Evolutionary conservation across 1,140 invertebrate genomes (phyloP).

Genomic region (Ptiloglossa arizonensis): DNA sequence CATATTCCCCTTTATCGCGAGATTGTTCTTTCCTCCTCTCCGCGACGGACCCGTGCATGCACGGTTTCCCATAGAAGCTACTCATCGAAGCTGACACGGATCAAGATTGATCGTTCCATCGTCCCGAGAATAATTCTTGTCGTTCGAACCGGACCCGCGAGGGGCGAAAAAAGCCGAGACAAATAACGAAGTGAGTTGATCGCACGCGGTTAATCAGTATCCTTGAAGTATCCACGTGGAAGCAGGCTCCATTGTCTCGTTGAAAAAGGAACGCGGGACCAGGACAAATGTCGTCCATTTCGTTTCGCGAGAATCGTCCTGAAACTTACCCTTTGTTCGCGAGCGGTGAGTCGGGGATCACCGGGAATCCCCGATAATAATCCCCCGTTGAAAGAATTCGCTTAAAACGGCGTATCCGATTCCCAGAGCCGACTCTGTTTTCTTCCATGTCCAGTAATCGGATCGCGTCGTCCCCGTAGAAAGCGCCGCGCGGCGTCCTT

Average conservation of each 20-base stretch:
- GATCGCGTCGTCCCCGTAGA: conserved; percentile 17
- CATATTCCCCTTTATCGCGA: too few relatives aligned
- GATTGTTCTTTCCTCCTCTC: background rate
- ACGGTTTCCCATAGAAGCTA: too few relatives aligned
- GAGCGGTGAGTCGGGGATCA: background rate
- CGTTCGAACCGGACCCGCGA: background rate
- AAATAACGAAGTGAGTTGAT: background rate
- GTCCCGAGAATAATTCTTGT: background rate
- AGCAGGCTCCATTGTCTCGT: background rate
- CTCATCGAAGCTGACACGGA: background rate
- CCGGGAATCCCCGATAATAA: conserved; percentile 16
- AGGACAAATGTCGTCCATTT: conserved; percentile 10
- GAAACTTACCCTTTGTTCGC: conserved; percentile 41
- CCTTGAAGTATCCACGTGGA: conserved; percentile 18
- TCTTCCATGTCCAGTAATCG: conserved; percentile 13
- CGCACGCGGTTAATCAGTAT: background rate
- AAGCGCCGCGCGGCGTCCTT: conserved; percentile 36
- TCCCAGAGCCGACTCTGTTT: background rate
- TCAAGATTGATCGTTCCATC: background rate
- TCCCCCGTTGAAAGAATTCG: conserved; percentile 13
- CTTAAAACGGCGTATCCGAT: conserved; percentile 5
- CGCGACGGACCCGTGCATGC: too few relatives aligned
- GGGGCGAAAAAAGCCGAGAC: background rate
- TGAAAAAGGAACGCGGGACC: background rate
- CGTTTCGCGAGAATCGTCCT: conserved; percentile 7